A percentile compares a stretch with the other conserved stretches of the same genome.
Conservation (phyloP, 2,797 vertebrate genomes). For the Saxicola maurus region DNA sequence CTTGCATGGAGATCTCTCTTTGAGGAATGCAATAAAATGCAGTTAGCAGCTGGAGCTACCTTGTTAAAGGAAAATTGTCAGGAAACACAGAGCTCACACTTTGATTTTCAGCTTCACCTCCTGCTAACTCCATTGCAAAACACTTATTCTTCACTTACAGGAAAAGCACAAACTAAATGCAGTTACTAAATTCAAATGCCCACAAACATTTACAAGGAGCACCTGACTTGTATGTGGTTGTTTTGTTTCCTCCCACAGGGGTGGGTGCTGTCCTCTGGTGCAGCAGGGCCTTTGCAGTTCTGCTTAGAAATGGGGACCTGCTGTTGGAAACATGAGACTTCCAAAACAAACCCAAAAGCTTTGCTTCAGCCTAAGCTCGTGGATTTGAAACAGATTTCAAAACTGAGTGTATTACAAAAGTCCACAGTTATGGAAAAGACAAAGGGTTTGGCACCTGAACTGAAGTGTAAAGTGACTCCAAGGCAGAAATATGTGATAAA, state of each 20-base stretch:
- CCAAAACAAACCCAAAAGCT: not conserved
- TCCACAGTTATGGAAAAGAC: not conserved
- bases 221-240: conserved; percentile 58
- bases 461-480: not conserved
- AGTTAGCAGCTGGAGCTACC: not conserved
- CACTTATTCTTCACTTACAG: conserved; percentile 3
- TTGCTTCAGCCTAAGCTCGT: not conserved
- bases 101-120: conserved; percentile 11
- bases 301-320: conserved; percentile 7
- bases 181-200: conserved; percentile 25
- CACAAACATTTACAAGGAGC: conserved; percentile 30
- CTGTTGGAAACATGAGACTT: not conserved
- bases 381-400: not conserved
- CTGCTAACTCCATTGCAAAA: not conserved
- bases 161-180: conserved; percentile 41
- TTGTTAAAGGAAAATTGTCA: not conserved
- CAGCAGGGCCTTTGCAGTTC: conserved; percentile 23
- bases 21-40: conserved; percentile 18
- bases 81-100: conserved; percentile 9
- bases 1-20: not conserved
- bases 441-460: conserved; percentile 5
- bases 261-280: conserved; percentile 10
- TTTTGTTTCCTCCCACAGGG: conserved; percentile 49
- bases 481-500: not conserved
- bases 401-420: not conserved